Evolutionary conservation across 2,888 invertebrate species (phyloP), one percentile per base, ranked within the genome.

Genomic region (Cataglyphis rosenhaueri): DNA sequence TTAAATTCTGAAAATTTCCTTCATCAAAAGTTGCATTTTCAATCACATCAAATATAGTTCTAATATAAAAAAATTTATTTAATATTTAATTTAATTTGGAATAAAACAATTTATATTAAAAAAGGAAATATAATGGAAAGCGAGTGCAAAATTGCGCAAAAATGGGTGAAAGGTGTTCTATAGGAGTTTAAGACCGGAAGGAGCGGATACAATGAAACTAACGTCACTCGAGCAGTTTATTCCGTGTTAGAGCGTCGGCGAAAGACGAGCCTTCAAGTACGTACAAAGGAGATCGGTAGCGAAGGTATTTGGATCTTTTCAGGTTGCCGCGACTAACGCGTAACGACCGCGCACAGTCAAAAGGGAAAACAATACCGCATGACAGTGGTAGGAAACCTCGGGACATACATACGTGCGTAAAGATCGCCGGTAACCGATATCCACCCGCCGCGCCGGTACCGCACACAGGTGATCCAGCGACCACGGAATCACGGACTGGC

Each of bases 331-430:
- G 83, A 57, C 66, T 76, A 75, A 64, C 79, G 70, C 78, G 83
- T 76, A 88, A 86, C 85, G 78, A 87, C 84, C 86, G 86, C 87
- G 88, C 86, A 90, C 91, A 92, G 93, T 94, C 91, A 91, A 91
- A 91, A 88, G 94, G 52, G 94, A 94, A 94, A 92, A 94, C 90
- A 93, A 94, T 93, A 91, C 93, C 84, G 91, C 94, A 91, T 93
- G 92, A 92, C 93, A 91, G 88, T 86, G 82, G 82, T 84, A 86
- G 62, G 81, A 68, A 75, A 73, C 25, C 86, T 83, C 79, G 70
- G 35, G 38, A 76, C 15, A 48, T 32, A 62, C 62, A 29, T 29
- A 29, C 29, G 61, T 57, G 78, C 61, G 66, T 74, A 78, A 88
- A 88, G 89, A 88, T 89, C 82, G 85, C 85, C 78, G 86, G 92